phyloP scores from a whole-genome alignment of 2,797 vertebrate genomes.

The Cirrhinus mrigala region DNA sequence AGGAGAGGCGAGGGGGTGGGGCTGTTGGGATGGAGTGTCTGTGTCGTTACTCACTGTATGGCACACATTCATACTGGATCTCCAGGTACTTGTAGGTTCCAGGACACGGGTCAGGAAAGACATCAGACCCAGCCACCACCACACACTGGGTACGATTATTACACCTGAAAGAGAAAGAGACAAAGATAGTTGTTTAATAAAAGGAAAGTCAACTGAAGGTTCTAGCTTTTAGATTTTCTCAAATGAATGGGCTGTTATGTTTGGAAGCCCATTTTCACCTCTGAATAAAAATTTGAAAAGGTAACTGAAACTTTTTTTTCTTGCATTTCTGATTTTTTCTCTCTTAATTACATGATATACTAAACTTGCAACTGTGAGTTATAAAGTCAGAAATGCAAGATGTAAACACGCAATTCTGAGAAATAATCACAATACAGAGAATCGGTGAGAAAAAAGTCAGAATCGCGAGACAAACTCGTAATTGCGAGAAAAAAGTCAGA shows the following conservation, averaged over 20 bases:
- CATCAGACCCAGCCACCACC: conserved; percentile 90
- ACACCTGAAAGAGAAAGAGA: conserved; percentile 74
- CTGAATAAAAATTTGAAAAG: not conserved
- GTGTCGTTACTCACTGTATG: conserved; percentile 90
- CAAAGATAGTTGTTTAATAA: conserved; percentile 26
- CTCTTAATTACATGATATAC: not conserved
- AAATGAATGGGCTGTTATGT: not conserved
- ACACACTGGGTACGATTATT: conserved; percentile 95
- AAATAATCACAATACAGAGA: too few species aligned
- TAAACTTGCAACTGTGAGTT: too few species aligned
- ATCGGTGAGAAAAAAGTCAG: too few species aligned
- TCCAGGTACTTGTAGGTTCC: conserved; percentile 96
- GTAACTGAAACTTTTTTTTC: not conserved
- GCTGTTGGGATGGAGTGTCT: conserved; percentile 60
- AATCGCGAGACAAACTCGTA: too few species aligned
- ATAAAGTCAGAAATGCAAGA: too few species aligned
- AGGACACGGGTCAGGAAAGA: conserved; percentile 92
- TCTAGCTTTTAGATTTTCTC: conserved; percentile 2
- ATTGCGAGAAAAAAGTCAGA: too few species aligned
- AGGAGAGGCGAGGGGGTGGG: conserved; percentile 48
- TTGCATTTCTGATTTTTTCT: not conserved
- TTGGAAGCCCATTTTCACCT: not conserved
- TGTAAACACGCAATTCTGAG: too few species aligned
- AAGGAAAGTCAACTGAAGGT: conserved; percentile 33
- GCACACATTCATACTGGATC: conserved; percentile 96